Base-by-base conservation (phyloP, 2,797 vertebrate genomes). In the Danio aesculapii region DNA sequence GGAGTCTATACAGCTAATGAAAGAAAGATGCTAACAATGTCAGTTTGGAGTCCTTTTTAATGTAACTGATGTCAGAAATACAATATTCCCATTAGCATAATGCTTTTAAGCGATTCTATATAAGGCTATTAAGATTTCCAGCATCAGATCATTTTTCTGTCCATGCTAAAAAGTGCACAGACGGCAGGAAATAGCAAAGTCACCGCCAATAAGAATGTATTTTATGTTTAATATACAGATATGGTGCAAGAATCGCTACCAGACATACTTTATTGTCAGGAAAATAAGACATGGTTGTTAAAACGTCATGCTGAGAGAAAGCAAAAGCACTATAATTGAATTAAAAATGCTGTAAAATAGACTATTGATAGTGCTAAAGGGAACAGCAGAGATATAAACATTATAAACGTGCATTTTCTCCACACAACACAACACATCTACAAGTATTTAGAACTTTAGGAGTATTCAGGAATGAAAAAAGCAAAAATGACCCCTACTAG, bases 1-100 rank as follows among this genome's bases (percentile, higher is more conserved):
- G 2, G 98, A 98, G 92, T 99, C 98, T 98, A 99, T 98, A 97
- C 98, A 99, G 94, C 98, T 99, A 90, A 77, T 78, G 73, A 81
- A 77, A 55, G 30, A 30, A 47, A 67, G 4, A 76, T 46, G 50
- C 12, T 10, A 46, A 13, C 13, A 19, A 8, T 63, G 6, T 62
- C 50, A 72, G 21, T 55, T 57, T 6, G 30, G 46, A 12, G 10
- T 70, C 52, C 5, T 17, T n/a, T 43, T n/a, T 0, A 69, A 52
- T 39, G 21, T 52, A 14, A 30, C 16, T 47, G n/a, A n/a, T 59
- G 14, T 61, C 6, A 50, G 6, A 13, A 55, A 43, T 41, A 6
- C 14, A 43, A n/a, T 5, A 43, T 43, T 71, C 5, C 16, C 21
- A 55, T 55, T 55, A 43, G 68, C 50, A 55, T 71, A 43, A 53